These are phyloP conservation scores for Caradrina clavipalpis DNA, from an alignment of 2,888 invertebrate genomes.

Conservation along the genomic window DNA sequence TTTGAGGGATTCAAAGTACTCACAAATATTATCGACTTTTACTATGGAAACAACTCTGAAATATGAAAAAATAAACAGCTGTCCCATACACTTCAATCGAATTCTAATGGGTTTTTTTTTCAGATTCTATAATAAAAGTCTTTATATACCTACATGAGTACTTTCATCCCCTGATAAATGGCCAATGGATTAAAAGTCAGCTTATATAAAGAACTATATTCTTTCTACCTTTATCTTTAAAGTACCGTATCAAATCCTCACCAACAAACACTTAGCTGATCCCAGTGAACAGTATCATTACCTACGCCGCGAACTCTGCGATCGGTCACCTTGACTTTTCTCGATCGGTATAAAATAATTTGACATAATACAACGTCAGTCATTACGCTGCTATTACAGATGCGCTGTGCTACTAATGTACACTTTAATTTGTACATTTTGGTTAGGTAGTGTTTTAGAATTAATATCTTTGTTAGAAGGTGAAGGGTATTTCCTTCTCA, in stretches of 20 bases:
- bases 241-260: conserved; percentile 65
- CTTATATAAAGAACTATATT: too few species aligned
- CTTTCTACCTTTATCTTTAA: background rate
- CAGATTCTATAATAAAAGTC: too few species aligned
- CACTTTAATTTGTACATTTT: conserved; percentile 70
- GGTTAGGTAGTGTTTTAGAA: conserved; percentile 49
- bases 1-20: too few species aligned
- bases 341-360: conserved; percentile 89
- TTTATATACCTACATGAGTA: too few species aligned
- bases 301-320: conserved; percentile 73
- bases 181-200: too few species aligned
- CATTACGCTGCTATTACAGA: conserved; percentile 81
- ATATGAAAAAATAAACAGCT: too few species aligned
- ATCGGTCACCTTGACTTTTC: conserved; percentile 90
- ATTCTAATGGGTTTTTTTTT: too few species aligned
- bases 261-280: conserved; percentile 26
- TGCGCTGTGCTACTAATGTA: conserved; percentile 63
- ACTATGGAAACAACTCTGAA: too few species aligned
- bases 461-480: background rate
- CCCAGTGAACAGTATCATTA: conserved; percentile 72
- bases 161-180: too few species aligned
- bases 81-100: too few species aligned
- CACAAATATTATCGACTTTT: too few species aligned
- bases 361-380: conserved; percentile 86
- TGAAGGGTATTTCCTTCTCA: background rate